These are phyloP conservation scores for Sinella curviseta DNA, from an alignment of 1,140 invertebrate genomes.

Conservation along the genomic window DNA sequence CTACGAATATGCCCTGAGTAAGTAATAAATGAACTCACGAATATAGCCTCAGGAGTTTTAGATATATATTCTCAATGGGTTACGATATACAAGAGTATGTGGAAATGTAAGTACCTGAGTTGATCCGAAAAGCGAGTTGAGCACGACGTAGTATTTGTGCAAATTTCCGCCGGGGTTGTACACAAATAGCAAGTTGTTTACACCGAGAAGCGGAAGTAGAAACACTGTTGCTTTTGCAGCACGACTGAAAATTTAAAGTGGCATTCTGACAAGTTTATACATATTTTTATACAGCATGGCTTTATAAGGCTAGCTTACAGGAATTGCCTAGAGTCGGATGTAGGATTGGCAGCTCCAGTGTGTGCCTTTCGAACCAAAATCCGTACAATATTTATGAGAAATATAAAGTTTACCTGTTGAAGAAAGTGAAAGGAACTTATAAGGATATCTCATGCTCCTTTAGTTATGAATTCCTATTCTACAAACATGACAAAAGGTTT, in stretches of 20 bases:
- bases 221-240: constrained; percentile 61
- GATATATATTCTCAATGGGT: too few relatives aligned
- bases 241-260: too few relatives aligned
- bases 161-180: constrained; percentile 57
- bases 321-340: constrained; percentile 55
- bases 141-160: constrained; percentile 57
- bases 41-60: too few relatives aligned
- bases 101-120: constrained; percentile 55
- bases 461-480: too few relatives aligned
- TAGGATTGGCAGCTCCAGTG: constrained; percentile 51
- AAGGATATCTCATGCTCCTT: too few relatives aligned
- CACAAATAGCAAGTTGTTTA: constrained; percentile 61
- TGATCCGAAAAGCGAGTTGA: constrained; percentile 59
- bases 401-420: constrained; percentile 59
- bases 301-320: too few relatives aligned
- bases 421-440: constrained; percentile 27
- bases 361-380: constrained; percentile 58
- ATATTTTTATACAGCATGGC: too few relatives aligned
- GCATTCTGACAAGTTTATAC: too few relatives aligned
- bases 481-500: background rate
- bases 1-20: constrained; percentile 59
- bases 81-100: too few relatives aligned
- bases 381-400: constrained; percentile 60
- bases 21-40: background rate
- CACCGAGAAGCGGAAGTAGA: constrained; percentile 61